Base-by-base conservation (phyloP, 2,888 invertebrate species). In the Bhutanitis thaidina region DNA sequence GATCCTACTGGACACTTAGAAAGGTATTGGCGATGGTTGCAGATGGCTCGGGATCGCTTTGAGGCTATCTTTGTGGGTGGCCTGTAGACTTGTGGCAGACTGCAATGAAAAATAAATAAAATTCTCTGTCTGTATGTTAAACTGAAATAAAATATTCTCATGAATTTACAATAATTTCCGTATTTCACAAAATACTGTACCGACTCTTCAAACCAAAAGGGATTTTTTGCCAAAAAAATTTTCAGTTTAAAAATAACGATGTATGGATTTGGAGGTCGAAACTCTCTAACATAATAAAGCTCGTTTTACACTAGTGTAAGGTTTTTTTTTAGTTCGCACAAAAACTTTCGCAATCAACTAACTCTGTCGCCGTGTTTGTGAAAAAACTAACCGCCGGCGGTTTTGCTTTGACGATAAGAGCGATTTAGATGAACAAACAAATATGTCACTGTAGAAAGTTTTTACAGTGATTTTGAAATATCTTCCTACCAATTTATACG, bases 321-420 rank as follows among this genome's bases (percentile, higher is more conserved):
- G 13, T 25, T 51, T 51, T 20, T 20, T 20, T 20, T 45, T 9
- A 34, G 7, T 7, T 25, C 20, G 16, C 39, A 35, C 35, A 44
- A 51, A 51, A 50, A 45, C 29, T 51, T 50, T 51, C 29, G 45
- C 50, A 51, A 51, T 51, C 50, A 51, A 45, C 45, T 40, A 45
- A 51, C 45, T 45, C 45, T 45, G 50, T 51, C 45, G 50, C 45
- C 13, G 39, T 51, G 50, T 51, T 45, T 40, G 45, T n/a, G 35
- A 34, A 27, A 51, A 37, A 37, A 49, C 45, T 45, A 40, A 35
- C 44, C 45, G 45, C 45, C 34, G 29, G 39, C 29, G 30, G 37
- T 32, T 35, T 16, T 16, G 35, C 45, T 45, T 45, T 45, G 40
- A 34, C 35, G 44, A 45, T 51, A 51, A 45, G 45, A 39, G 50